These are phyloP conservation scores for Strix uralensis DNA, from an alignment of 2,113 vertebrate genomes.

Conservation along the genomic window DNA sequence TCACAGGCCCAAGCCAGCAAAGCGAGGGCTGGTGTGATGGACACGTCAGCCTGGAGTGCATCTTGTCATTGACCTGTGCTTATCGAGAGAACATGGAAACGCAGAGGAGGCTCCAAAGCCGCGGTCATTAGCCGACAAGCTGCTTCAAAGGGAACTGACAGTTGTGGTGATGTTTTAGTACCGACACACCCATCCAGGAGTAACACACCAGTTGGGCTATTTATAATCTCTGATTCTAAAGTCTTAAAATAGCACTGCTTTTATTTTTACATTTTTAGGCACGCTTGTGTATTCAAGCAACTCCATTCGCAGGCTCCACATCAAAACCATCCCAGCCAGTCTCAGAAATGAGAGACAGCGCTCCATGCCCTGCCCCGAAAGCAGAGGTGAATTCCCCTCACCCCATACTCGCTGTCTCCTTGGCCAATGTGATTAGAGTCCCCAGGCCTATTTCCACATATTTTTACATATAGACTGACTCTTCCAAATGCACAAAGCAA, in stretches of 20 bases:
- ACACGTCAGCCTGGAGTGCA: neutral
- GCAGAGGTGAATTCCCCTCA: neutral
- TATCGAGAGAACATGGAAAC: neutral
- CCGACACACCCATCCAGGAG: slow-evolving; percentile 28
- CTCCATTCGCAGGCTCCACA: neutral
- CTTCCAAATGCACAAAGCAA: neutral
- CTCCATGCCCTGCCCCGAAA: neutral
- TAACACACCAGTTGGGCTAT: slow-evolving; percentile 20
- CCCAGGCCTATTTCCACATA: neutral
- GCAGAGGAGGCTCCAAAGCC: neutral
- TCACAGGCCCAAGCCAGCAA: rapidly evolving
- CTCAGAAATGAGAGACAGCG: neutral
- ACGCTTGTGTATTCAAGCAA: neutral
- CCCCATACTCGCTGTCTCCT: neutral
- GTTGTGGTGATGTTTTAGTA: neutral
- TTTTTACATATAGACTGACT: neutral
- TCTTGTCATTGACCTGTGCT: neutral
- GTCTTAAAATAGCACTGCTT: slow-evolving; percentile 43
- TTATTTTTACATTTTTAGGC: slow-evolving; percentile 29
- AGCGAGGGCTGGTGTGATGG: neutral
- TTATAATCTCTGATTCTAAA: slow-evolving; percentile 27
- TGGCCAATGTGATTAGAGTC: neutral
- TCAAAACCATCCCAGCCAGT: neutral
- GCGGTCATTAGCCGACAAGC: neutral
- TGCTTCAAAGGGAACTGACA: slow-evolving; percentile 31